These are phyloP conservation scores for Amblyteles armatorius DNA, from an alignment of 2,888 invertebrate genomes.

Conservation along the genomic window DNA sequence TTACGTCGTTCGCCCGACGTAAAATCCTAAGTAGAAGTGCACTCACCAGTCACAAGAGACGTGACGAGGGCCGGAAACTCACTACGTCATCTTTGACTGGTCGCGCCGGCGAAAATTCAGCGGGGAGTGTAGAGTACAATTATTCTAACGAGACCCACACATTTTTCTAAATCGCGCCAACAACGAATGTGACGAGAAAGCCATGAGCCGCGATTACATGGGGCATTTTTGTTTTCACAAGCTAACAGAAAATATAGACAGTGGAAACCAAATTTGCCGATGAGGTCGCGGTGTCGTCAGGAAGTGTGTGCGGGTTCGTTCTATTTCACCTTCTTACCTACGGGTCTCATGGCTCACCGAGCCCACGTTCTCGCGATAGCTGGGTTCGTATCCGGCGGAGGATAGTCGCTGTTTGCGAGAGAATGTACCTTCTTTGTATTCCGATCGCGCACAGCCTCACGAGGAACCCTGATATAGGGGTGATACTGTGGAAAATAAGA, in stretches of 20 bases:
- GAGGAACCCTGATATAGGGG: slow-evolving; percentile 53
- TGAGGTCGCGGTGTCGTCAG: slow-evolving; percentile 9
- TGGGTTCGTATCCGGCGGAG: slow-evolving; percentile 3
- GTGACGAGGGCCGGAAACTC: no score
- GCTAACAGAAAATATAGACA: neutral
- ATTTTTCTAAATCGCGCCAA: neutral
- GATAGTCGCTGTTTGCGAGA: slow-evolving; percentile 51
- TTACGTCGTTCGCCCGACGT: no score
- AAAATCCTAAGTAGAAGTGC: no score
- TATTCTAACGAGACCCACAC: no score
- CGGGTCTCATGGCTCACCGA: slow-evolving; percentile 21
- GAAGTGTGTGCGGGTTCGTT: slow-evolving; percentile 21
- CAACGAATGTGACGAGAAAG: neutral
- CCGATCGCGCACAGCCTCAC: slow-evolving; percentile 56
- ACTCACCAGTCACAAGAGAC: no score
- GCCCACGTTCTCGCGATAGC: slow-evolving; percentile 23
- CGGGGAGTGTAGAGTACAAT: no score
- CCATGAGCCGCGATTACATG: neutral
- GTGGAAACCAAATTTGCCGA: neutral
- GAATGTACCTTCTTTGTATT: slow-evolving; percentile 61
- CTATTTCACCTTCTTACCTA: slow-evolving; percentile 25
- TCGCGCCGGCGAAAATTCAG: no score
- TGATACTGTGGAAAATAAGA: slow-evolving; percentile 56
- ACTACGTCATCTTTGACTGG: no score
- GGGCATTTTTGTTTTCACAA: neutral